phyloP scores from a whole-genome alignment of 1,140 invertebrate species.

The Battus philenor region DNA sequence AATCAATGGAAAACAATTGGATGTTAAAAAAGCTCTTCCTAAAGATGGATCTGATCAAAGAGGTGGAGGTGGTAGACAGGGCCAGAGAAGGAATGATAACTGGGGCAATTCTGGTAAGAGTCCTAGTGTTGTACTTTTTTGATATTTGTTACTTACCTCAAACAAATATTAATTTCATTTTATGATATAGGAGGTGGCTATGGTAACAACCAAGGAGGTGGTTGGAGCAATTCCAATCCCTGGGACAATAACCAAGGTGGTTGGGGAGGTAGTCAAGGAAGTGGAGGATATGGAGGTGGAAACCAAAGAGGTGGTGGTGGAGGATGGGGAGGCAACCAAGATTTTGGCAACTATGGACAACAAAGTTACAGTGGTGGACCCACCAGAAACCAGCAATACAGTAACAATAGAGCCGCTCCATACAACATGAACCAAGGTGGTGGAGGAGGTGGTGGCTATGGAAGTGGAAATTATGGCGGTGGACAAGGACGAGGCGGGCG shows the following conservation, averaged over 20 bases:
- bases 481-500: constrained; percentile 50
- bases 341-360: constrained; percentile 85
- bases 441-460: constrained; percentile 63
- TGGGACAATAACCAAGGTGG: constrained; percentile 64
- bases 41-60: constrained; percentile 83
- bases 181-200: constrained; percentile 46
- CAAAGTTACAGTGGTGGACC: constrained; percentile 85
- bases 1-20: constrained; percentile 86
- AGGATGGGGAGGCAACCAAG: constrained; percentile 77
- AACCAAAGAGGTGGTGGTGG: constrained; percentile 50
- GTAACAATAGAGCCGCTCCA: constrained; percentile 78
- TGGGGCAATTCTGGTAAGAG: constrained; percentile 58
- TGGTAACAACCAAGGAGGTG: constrained; percentile 56
- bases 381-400: constrained; percentile 80
- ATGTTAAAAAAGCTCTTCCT: constrained; percentile 89
- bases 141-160: background rate
- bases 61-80: constrained; percentile 74
- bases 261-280: constrained; percentile 58
- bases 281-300: constrained; percentile 50
- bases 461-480: constrained; percentile 50
- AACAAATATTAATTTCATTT: constrained; percentile 2
- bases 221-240: constrained; percentile 60
- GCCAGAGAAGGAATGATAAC: constrained; percentile 63
- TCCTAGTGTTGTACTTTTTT: constrained; percentile 17
- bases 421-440: constrained; percentile 79